Evolutionary conservation across 35 echinoderm and acorn worm genomes (phyloP).

Genomic region (Chiridota heheva): DNA sequence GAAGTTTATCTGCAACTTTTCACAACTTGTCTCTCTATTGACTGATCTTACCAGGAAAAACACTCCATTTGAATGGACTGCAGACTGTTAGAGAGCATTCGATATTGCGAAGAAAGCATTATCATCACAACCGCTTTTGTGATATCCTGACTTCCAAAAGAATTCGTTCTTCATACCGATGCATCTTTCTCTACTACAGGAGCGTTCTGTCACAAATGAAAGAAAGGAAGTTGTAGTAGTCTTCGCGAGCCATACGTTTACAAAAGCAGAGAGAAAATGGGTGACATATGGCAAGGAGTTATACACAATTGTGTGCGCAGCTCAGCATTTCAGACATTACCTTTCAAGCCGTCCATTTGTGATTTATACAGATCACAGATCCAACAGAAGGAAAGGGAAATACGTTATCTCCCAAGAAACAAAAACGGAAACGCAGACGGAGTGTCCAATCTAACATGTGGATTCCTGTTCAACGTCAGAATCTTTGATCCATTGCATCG

Average conservation of each 20-base stretch:
- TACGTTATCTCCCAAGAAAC: conserved; percentile 33
- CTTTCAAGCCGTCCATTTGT: conserved; percentile 3
- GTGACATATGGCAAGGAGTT: not conserved
- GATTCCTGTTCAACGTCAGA: not conserved
- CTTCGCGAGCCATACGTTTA: conserved; percentile 15
- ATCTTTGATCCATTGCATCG: conserved; percentile 1
- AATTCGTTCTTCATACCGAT: conserved; percentile 39
- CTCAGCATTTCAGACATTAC: conserved; percentile 61
- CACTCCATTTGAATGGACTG: conserved; percentile 12
- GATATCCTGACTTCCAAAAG: conserved; percentile 5
- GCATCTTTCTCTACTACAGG: conserved; percentile 7
- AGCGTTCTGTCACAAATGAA: conserved; percentile 14
- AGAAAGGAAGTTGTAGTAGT: conserved; percentile 2
- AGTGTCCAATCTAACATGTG: conserved; percentile 3
- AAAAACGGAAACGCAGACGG: conserved; percentile 3
- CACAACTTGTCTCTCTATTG: conserved; percentile 1
- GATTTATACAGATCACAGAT: conserved; percentile 63
- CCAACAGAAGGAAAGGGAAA: conserved; percentile 8
- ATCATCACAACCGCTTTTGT: conserved; percentile 6
- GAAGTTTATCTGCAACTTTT: conserved; percentile 40
- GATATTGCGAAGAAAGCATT: not conserved
- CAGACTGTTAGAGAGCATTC: conserved; percentile 32
- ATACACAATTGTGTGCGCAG: conserved; percentile 1
- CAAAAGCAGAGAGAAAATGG: conserved; percentile 28
- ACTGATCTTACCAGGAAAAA: not conserved